Base-by-base conservation (phyloP, 1,140 invertebrate species). In the Mizuhopecten yessoensis region DNA sequence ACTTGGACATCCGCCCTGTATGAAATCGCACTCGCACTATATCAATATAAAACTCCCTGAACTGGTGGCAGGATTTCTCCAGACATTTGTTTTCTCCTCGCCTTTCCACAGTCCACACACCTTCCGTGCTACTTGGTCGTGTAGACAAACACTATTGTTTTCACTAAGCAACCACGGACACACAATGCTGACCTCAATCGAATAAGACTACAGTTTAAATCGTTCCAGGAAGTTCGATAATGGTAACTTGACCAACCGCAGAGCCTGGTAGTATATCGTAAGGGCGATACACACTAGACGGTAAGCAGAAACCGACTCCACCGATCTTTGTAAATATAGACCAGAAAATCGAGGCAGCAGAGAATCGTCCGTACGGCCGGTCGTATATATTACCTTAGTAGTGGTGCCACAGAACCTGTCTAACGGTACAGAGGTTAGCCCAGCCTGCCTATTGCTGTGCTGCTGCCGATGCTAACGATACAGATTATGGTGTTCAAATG, bases 101-200 rank as follows among this genome's bases (percentile, higher is more conserved):
- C 57, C 57, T n/a, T 75, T 5, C 0, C 57, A 29, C 23, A 75
- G 57, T 75, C 45, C 45, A 75, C 57, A 75, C 57, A 29, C 57
- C 57, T 75, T n/a, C n/a, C n/a, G 23, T 75, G 57, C 23, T 75
- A 75, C 57, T 75, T 75, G 7, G n/a, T n/a, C n/a, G 57, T 75
- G 57, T 75, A 75, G 57, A 75, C 57, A 75, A 75, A 75, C 57
- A 29, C 57, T 75, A 75, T 75, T 75, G 57, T 75, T 75, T 75
- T 75, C 57, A 75, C 57, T 75, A 75, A 75, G 57, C 57, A 75
- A 75, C 57, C 57, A 75, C 23, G 57, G 57, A 75, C 57, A 75
- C 5, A 75, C 57, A 75, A 75, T 75, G 57, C 23, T 29, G 57
- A 29, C 57, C 57, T 75, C 29, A 75, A 75, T 75, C 29, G 57